A percentile compares a stretch with the other conserved stretches of the same genome.
Evolutionary conservation across 2,888 invertebrate genomes (phyloP).

Genomic region (Drosophila nr. perissopoda): DNA sequence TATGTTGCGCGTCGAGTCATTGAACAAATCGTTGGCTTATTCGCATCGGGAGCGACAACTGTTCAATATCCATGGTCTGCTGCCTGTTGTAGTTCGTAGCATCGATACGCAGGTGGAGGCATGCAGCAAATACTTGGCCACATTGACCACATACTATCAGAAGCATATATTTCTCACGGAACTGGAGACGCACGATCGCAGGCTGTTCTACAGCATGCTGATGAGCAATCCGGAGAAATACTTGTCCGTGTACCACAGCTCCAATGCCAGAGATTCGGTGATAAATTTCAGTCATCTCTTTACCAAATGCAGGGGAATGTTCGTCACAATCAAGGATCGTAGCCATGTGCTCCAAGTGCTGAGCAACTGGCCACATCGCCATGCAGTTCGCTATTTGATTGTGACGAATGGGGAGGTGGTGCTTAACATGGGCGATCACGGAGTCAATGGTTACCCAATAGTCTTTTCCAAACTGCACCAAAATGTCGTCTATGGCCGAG

Average conservation of each 20-base stretch:
- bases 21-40: constrained; percentile 45
- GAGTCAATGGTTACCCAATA: constrained; percentile 28
- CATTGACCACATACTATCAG: background rate
- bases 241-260: constrained; percentile 25
- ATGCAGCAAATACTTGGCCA: background rate
- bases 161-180: constrained; percentile 27
- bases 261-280: constrained; percentile 1
- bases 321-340: constrained; percentile 52
- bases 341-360: constrained; percentile 54
- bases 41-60: constrained; percentile 53
- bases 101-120: constrained; percentile 41
- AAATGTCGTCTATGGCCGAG: constrained; percentile 53
- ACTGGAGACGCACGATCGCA: constrained; percentile 19
- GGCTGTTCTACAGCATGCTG: constrained; percentile 50
- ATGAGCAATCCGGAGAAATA: constrained; percentile 29
- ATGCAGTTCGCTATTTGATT: constrained; percentile 37
- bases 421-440: constrained; percentile 49
- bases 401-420: constrained; percentile 51
- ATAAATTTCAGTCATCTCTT: constrained; percentile 1
- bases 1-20: background rate
- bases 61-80: constrained; percentile 44
- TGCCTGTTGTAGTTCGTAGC: constrained; percentile 38
- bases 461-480: constrained; percentile 22
- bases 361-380: constrained; percentile 52
- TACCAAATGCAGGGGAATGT: constrained; percentile 20